phyloP scores from a whole-genome alignment of 2,888 invertebrate genomes.

The Meandrusa payeni region DNA sequence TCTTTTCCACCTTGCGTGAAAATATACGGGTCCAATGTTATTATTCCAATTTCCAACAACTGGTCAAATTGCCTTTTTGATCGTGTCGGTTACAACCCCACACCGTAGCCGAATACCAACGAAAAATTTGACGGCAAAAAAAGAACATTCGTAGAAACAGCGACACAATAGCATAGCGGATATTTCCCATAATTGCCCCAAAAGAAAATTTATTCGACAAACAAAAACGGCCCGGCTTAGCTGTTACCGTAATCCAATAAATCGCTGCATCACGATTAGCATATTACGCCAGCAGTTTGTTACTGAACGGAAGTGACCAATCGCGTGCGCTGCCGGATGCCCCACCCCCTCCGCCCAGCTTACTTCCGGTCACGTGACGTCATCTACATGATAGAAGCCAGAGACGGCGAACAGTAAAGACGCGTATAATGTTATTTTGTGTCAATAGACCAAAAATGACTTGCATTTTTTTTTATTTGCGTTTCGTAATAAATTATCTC shows the following conservation, averaged over 20 bases:
- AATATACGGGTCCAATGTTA: too few species aligned
- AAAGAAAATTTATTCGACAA: slow-evolving; percentile 15
- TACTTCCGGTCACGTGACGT: slow-evolving; percentile 78
- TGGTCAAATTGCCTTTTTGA: too few species aligned
- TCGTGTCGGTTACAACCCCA: too few species aligned
- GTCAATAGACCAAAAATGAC: slow-evolving; percentile 15
- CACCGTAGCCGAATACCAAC: background rate
- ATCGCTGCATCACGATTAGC: slow-evolving; percentile 76
- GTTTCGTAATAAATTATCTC: background rate
- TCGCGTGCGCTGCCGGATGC: slow-evolving; percentile 74
- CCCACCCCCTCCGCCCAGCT: slow-evolving; percentile 65
- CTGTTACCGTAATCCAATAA: slow-evolving; percentile 67
- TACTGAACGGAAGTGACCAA: slow-evolving; percentile 76
- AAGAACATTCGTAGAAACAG: slow-evolving; percentile 9
- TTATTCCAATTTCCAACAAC: too few species aligned
- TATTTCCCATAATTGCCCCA: slow-evolving; percentile 12
- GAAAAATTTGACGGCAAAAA: slow-evolving; percentile 1
- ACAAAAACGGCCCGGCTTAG: slow-evolving; percentile 43
- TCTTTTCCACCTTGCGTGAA: too few species aligned
- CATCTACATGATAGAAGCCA: slow-evolving; percentile 73
- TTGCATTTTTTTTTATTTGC: slow-evolving; percentile 1
- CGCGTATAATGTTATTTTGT: slow-evolving; percentile 35
- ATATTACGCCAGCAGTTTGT: slow-evolving; percentile 72
- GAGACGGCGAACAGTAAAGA: slow-evolving; percentile 52
- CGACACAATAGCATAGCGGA: slow-evolving; percentile 6